These are phyloP conservation scores for Poeciliopsis occidentalis DNA, from an alignment of 2,113 vertebrate species.

Conservation along the genomic window DNA sequence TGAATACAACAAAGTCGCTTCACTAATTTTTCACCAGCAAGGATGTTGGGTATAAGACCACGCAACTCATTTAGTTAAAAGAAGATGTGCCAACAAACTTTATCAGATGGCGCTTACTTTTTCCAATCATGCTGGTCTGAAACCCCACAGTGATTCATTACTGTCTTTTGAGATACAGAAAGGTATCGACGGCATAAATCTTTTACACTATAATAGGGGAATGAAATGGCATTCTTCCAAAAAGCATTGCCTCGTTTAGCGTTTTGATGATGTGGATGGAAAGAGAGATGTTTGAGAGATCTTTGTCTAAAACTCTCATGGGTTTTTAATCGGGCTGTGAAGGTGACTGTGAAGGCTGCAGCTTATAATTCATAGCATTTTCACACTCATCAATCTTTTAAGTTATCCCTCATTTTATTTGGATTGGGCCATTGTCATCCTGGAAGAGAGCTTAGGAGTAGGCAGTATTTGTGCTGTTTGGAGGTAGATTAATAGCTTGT, in stretches of 20 bases:
- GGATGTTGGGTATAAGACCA: neutral
- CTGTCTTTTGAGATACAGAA: slow-evolving; percentile 2
- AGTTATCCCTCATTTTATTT: slow-evolving; percentile 1
- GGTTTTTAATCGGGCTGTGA: neutral
- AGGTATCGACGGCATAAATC: slow-evolving; percentile 1
- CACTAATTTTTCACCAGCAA: neutral
- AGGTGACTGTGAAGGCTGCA: slow-evolving; percentile 3
- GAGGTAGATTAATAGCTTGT: slow-evolving; percentile 8
- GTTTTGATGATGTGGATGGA: neutral
- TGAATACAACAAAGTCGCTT: neutral
- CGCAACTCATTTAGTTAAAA: neutral
- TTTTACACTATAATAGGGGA: neutral
- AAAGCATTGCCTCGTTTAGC: neutral
- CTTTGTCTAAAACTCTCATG: neutral
- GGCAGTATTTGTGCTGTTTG: slow-evolving; percentile 9
- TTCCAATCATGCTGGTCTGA: neutral
- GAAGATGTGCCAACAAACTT: neutral
- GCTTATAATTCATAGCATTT: neutral
- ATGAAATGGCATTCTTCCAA: slow-evolving; percentile 5
- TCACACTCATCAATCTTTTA: neutral
- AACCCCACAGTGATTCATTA: neutral
- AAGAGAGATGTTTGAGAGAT: neutral
- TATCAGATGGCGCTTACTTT: neutral
- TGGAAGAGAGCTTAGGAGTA: neutral
- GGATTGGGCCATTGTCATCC: neutral